Conservation (phyloP, 1,140 invertebrate genomes). For the Panulirus ornatus region DNA sequence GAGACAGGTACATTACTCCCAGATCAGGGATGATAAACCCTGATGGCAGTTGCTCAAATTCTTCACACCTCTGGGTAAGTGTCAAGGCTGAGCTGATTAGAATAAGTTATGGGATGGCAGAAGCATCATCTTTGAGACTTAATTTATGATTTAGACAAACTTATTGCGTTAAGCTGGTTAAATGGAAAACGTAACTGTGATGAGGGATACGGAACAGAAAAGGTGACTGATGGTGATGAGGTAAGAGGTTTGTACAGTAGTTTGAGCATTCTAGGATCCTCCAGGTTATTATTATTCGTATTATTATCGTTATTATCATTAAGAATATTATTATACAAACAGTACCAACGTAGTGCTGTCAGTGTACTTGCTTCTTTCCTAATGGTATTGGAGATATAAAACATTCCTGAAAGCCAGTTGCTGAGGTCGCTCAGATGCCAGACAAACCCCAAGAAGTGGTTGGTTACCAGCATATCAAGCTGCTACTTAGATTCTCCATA, state of each 20-base stretch:
- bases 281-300: constrained; percentile 57
- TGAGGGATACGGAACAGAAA: constrained; percentile 55
- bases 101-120: neutral
- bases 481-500: constrained; percentile 26
- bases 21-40: constrained; percentile 35
- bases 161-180: constrained; percentile 19
- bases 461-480: constrained; percentile 37
- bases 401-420: constrained; percentile 72
- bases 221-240: constrained; percentile 69
- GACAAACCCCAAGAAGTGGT: constrained; percentile 27
- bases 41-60: constrained; percentile 1
- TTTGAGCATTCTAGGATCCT: constrained; percentile 74
- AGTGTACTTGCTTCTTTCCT: constrained; percentile 73
- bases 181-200: constrained; percentile 53
- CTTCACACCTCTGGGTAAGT: neutral
- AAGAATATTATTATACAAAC: constrained; percentile 70
- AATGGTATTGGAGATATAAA: constrained; percentile 70
- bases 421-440: constrained; percentile 58
- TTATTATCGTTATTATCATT: constrained; percentile 53
- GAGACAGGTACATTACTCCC: constrained; percentile 58
- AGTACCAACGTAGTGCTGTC: constrained; percentile 72
- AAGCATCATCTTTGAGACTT: neutral
- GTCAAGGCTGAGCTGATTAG: constrained; percentile 5
- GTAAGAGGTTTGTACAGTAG: constrained; percentile 74
- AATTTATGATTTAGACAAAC: constrained; percentile 12